Conservation (phyloP, 2,113 vertebrate genomes). For the Plestiodon gilberti region DNA sequence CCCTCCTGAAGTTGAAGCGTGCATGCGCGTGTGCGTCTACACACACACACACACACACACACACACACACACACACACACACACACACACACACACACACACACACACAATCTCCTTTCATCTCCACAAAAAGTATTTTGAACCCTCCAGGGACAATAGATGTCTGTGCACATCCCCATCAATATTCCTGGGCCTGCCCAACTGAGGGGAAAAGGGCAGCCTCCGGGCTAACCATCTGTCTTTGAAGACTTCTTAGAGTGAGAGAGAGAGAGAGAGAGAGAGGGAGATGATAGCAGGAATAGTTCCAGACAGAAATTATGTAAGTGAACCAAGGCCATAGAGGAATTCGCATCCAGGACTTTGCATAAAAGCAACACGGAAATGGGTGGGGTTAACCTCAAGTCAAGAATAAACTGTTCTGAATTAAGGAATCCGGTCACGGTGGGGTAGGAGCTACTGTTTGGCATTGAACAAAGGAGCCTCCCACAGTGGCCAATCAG, state of each 20-base stretch:
- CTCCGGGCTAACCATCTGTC: constrained; percentile 50
- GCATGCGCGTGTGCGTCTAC: too few relatives aligned
- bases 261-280: too few relatives aligned
- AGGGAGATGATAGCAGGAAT: too few relatives aligned
- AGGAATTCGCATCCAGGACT: background rate
- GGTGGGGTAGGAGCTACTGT: too few relatives aligned
- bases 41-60: too few relatives aligned
- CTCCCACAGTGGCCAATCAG: too few relatives aligned
- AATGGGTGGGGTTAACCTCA: background rate
- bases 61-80: too few relatives aligned
- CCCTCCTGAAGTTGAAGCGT: constrained; percentile 17
- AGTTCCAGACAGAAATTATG: background rate
- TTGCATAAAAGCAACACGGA: background rate
- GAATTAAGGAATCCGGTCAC: too few relatives aligned
- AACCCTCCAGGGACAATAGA: constrained; percentile 41
- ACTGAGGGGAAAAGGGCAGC: constrained; percentile 57
- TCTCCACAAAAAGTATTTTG: constrained; percentile 53
- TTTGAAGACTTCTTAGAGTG: constrained; percentile 43
- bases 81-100: too few relatives aligned
- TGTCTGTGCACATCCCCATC: constrained; percentile 40
- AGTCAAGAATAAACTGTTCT: too few relatives aligned
- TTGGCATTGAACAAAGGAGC: too few relatives aligned
- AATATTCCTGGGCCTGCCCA: constrained; percentile 48
- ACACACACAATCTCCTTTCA: too few relatives aligned
- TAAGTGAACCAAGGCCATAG: background rate